phyloP scores from a whole-genome alignment of 2,113 vertebrate species.

The Psammodynastes pulverulentus region DNA sequence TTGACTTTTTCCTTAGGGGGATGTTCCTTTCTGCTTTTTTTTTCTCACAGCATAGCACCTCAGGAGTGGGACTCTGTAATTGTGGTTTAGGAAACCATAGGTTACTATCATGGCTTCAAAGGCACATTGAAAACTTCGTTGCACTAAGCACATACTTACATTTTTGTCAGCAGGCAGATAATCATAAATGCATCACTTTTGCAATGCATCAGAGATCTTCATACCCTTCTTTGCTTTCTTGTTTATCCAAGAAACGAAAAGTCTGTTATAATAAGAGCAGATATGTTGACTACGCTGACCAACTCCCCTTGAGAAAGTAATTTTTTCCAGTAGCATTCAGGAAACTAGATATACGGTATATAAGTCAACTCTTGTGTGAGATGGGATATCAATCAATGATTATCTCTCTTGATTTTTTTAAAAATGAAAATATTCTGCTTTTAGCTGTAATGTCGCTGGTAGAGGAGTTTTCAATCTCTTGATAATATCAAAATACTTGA shows the following conservation, averaged over 20 bases:
- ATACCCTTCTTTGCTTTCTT: background rate
- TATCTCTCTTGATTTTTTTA: background rate
- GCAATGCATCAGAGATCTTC: background rate
- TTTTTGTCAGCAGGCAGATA: background rate
- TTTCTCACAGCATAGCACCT: background rate
- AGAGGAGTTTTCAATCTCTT: background rate
- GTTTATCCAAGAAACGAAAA: background rate
- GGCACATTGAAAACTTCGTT: background rate
- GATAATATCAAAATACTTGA: background rate
- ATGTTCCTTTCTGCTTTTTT: background rate
- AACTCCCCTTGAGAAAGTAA: background rate
- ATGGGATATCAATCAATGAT: background rate
- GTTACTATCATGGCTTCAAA: background rate
- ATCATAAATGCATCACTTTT: background rate
- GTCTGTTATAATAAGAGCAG: background rate
- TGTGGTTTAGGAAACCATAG: background rate
- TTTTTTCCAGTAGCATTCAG: background rate
- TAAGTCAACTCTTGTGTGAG: background rate
- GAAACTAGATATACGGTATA: background rate
- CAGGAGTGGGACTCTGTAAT: background rate
- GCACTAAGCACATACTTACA: background rate
- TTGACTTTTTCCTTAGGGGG: background rate
- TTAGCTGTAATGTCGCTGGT: background rate
- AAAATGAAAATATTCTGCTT: background rate
- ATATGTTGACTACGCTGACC: background rate